Base-by-base conservation (phyloP, 2,113 vertebrate species). In the Nannobrachium achirus region DNA sequence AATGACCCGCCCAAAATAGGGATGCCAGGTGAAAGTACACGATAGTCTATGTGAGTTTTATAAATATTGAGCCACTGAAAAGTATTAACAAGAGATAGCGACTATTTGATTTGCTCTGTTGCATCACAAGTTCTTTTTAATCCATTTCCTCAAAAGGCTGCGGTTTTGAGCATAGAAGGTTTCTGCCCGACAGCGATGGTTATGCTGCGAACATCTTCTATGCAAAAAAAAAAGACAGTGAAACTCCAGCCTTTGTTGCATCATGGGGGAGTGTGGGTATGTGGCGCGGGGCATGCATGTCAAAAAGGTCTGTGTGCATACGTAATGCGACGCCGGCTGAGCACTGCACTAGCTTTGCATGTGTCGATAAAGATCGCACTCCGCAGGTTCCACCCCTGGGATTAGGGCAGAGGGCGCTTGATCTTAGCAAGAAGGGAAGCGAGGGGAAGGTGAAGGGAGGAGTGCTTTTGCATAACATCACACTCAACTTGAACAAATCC, bases 301-400 rank as follows among this genome's bases (percentile, higher is more conserved):
- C 70, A 78, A 81, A 86, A 76, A 78, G 79, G 81, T 76, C 81
- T 80, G 40, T 65, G 68, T 83, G 87, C 78, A 89, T 86, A 77
- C 46, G 20, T 89, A 87, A 90, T 86, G 75, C 65, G 69, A 73
- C 82, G 70, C 70, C 61, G 65, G 6, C 25, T 33, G 25, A 33
- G 25, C 56, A 79, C 71, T 60, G 67, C 62, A 55, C 52, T 10
- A 13, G 63, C 83, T 85, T 66, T 15, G 69, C 60, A 45, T 72
- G 79, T 76, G 79, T 88, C 85, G 89, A 91, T 90, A 90, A 86
- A 79, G 78, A 92, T 92, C 87, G 82, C 83, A 83, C 80, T 86
- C 76, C 62, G 75, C 70, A 85, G 88, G 88, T 87, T 86, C 9
- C 51, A 76, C 85, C 84, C 71, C 10, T 40, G 80, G 84, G 88